Conservation (phyloP, 2,888 invertebrate species). For the Heliothis peltigera region DNA sequence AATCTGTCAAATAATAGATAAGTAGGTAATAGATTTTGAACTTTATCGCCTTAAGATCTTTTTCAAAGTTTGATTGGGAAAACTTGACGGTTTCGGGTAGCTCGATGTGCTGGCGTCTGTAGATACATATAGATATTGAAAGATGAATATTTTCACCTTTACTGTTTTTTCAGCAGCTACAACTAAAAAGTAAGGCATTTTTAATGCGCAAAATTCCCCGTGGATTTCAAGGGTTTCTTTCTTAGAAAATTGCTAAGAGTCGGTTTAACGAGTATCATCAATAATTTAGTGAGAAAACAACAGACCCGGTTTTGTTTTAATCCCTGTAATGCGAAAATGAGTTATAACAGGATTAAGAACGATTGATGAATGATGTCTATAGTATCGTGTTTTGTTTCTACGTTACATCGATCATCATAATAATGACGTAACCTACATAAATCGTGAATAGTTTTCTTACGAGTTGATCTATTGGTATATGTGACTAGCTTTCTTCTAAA, state of each 20-base stretch:
- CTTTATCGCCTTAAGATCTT: no score
- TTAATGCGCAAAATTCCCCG: neutral
- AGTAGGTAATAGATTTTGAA: no score
- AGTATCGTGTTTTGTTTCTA: slow-evolving; percentile 20
- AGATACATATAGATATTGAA: neutral
- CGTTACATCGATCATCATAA: slow-evolving; percentile 20
- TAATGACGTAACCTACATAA: slow-evolving; percentile 6
- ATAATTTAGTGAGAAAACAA: slow-evolving; percentile 2
- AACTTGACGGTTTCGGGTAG: no score
- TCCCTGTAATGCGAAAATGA: neutral
- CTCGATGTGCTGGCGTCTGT: no score
- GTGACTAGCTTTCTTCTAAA: no score
- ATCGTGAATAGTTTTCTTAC: neutral
- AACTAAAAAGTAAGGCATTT: neutral
- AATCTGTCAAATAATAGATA: no score
- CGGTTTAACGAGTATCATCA: slow-evolving; percentile 1
- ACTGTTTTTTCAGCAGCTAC: neutral
- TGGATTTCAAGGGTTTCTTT: neutral
- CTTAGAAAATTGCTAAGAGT: neutral
- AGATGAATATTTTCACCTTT: neutral
- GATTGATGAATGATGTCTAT: neutral
- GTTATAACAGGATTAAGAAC: neutral
- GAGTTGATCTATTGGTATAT: neutral
- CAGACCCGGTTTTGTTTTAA: slow-evolving; percentile 10
- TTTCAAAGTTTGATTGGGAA: no score